These are phyloP conservation scores for Hypercompe scribonia DNA, from an alignment of 2,888 invertebrate genomes.

Conservation along the genomic window DNA sequence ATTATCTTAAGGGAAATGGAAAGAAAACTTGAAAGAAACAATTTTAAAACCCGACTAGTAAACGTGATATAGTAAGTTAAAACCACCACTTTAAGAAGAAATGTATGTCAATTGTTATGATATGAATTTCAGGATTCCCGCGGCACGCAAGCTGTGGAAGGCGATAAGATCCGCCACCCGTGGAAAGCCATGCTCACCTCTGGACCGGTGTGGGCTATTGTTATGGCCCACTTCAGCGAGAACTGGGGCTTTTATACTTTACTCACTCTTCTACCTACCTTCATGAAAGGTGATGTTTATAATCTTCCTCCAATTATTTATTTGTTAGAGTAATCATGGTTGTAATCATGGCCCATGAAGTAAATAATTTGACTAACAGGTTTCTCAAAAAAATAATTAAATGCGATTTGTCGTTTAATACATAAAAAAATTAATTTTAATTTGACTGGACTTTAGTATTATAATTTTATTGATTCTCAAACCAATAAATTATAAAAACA, in stretches of 20 bases:
- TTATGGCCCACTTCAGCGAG: constrained; percentile 94
- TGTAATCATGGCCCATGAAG: neutral
- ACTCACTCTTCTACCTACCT: constrained; percentile 93
- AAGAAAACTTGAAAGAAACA: too few species aligned
- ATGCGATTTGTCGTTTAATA: neutral
- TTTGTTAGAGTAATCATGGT: neutral
- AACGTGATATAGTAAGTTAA: too few species aligned
- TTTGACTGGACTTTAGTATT: neutral
- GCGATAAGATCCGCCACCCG: constrained; percentile 88
- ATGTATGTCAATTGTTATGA: neutral
- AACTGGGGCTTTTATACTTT: constrained; percentile 97
- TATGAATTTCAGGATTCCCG: constrained; percentile 78
- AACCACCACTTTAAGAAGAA: too few species aligned
- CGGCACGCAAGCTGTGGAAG: constrained; percentile 78
- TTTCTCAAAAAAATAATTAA: too few species aligned
- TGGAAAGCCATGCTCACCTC: constrained; percentile 92
- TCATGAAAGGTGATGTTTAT: constrained; percentile 89
- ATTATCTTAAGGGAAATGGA: too few species aligned
- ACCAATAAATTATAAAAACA: neutral
- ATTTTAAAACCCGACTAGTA: too few species aligned
- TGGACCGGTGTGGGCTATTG: constrained; percentile 93
- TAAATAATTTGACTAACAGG: too few species aligned
- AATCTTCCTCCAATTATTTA: neutral
- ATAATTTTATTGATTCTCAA: neutral
- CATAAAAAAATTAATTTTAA: neutral